These are phyloP conservation scores for Sander lucioperca DNA, from an alignment of 2,113 vertebrate genomes.

Conservation along the genomic window DNA sequence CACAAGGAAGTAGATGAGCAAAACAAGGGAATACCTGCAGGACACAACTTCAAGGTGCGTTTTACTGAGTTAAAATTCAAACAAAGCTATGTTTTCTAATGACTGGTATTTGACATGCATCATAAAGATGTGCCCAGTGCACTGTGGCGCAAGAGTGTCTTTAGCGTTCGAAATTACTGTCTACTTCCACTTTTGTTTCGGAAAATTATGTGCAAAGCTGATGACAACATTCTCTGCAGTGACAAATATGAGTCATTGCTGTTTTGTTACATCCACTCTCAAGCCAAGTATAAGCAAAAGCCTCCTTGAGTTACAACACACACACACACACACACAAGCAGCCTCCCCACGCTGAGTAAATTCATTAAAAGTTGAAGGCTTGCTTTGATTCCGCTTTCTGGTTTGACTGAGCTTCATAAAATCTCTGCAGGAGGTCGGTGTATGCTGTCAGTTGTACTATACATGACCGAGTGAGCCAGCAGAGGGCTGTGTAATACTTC, in stretches of 20 bases:
- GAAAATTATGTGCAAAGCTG: neutral
- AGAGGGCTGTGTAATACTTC: neutral
- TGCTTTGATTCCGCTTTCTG: constrained; percentile 53
- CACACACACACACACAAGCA: neutral
- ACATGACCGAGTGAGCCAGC: neutral
- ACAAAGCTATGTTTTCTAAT: neutral
- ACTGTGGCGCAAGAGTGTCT: neutral
- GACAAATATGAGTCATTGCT: neutral
- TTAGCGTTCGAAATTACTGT: neutral
- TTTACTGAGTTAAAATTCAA: neutral
- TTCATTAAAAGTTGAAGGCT: constrained; percentile 56
- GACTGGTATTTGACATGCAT: neutral
- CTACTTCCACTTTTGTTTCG: neutral
- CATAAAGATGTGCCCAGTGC: neutral
- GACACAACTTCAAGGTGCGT: neutral
- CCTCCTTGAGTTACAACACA: neutral
- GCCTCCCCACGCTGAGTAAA: constrained; percentile 21
- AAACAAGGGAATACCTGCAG: neutral
- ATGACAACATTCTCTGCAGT: neutral
- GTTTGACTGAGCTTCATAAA: constrained; percentile 37
- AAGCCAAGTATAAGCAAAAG: neutral
- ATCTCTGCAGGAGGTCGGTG: constrained; percentile 43
- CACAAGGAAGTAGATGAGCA: neutral
- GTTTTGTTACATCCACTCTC: neutral
- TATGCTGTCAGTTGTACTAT: constrained; percentile 5